phyloP scores from a whole-genome alignment of 2,888 invertebrate species.

The Hybos culiciformis region DNA sequence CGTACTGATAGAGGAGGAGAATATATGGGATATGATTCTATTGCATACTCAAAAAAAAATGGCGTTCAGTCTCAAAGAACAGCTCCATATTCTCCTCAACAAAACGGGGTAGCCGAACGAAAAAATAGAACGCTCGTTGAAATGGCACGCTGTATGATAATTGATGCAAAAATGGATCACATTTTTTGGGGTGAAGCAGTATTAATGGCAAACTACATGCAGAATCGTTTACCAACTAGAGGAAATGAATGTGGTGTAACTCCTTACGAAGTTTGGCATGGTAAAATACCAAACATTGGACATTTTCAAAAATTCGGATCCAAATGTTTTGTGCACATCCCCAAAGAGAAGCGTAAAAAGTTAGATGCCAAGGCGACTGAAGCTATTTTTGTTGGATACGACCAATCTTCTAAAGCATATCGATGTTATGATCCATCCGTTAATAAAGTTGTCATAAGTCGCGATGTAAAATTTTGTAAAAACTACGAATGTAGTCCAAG shows the following conservation, averaged over 20 bases:
- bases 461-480: constrained; percentile 11
- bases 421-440: constrained; percentile 6
- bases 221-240: constrained; percentile 4
- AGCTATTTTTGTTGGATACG: no score
- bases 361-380: no score
- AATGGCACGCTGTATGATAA: constrained; percentile 18
- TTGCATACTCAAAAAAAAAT: constrained; percentile 14
- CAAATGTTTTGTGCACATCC: constrained; percentile 9
- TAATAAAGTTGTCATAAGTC: constrained; percentile 9
- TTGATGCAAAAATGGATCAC: no score
- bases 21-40: constrained; percentile 15
- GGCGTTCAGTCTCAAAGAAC: constrained; percentile 17
- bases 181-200: constrained; percentile 9
- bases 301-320: constrained; percentile 5
- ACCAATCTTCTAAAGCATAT: constrained; percentile 12
- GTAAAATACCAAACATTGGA: constrained; percentile 2
- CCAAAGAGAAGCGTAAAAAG: no score
- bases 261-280: constrained; percentile 5
- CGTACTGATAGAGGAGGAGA: constrained; percentile 15
- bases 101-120: constrained; percentile 19
- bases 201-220: constrained; percentile 9
- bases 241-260: constrained; percentile 5
- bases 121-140: constrained; percentile 15
- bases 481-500: no score
- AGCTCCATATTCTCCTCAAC: no score